Evolutionary conservation across 37 sponge, comb jelly and placozoan species (phyloP).

Genomic region (Ianthella basta): DNA sequence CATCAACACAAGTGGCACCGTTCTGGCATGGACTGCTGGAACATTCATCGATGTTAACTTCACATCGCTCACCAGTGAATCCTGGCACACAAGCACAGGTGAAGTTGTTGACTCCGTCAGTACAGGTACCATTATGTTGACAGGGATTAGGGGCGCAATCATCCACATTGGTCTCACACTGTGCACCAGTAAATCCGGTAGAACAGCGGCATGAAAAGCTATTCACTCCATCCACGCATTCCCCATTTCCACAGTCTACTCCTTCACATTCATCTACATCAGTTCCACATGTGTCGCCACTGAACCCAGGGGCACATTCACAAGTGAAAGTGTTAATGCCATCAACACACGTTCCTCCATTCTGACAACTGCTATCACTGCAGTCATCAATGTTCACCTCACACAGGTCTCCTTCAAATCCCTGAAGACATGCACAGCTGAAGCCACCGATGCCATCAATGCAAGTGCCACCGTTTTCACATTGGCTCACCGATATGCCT

Average conservation of each 20-base stretch:
- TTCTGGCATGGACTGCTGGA: constrained; percentile 34
- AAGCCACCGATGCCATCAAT: constrained; percentile 18
- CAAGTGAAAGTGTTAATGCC: constrained; percentile 28
- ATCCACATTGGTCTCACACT: constrained; percentile 31
- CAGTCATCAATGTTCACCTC: constrained; percentile 37
- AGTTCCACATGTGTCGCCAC: constrained; percentile 38
- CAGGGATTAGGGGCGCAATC: constrained; percentile 36
- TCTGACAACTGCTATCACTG: constrained; percentile 39
- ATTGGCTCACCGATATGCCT: not conserved
- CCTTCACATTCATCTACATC: constrained; percentile 43
- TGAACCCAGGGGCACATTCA: constrained; percentile 33
- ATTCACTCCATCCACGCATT: constrained; percentile 41
- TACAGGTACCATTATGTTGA: constrained; percentile 36
- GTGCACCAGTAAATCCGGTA: constrained; percentile 21
- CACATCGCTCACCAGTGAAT: constrained; percentile 18
- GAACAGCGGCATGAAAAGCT: constrained; percentile 15
- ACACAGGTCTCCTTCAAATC: constrained; percentile 43
- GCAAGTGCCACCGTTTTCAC: constrained; percentile 27
- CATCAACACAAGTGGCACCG: constrained; percentile 47
- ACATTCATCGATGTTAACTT: constrained; percentile 34
- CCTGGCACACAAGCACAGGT: constrained; percentile 31
- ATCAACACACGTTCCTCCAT: constrained; percentile 52
- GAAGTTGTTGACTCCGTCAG: constrained; percentile 19
- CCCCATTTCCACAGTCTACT: constrained; percentile 45
- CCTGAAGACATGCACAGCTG: constrained; percentile 17